Evolutionary conservation across 92 coral and sea anemone species (phyloP).

Genomic region (Hydrozoanthus gracilis): DNA sequence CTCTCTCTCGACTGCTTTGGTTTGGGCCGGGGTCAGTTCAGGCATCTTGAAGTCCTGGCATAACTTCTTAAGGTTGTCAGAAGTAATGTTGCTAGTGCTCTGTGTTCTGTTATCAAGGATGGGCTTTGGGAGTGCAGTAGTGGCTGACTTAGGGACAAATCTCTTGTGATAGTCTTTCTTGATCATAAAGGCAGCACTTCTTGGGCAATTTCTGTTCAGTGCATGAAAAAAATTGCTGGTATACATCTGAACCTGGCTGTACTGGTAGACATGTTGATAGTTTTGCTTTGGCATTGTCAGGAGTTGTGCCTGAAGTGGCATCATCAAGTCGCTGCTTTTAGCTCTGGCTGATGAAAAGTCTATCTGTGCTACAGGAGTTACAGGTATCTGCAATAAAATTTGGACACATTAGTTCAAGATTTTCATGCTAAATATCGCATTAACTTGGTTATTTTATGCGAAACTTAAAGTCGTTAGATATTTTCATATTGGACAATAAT

Average conservation of each 20-base stretch:
- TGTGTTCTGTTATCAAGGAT: background rate
- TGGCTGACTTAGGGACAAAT: slow-evolving; percentile 49
- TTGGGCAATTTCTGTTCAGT: slow-evolving; percentile 19
- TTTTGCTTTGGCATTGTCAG: background rate
- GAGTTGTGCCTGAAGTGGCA: background rate
- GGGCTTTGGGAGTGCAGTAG: slow-evolving; percentile 40
- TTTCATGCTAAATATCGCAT: too few relatives aligned
- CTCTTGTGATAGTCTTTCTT: slow-evolving; percentile 19
- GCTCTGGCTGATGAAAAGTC: background rate
- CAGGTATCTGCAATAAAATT: too few relatives aligned
- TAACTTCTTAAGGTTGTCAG: too few relatives aligned
- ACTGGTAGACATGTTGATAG: background rate
- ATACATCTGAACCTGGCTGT: background rate
- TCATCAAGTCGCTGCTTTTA: background rate
- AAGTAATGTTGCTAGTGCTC: too few relatives aligned
- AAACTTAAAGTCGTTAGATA: too few relatives aligned
- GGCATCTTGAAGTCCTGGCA: too few relatives aligned
- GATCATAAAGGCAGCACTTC: slow-evolving; percentile 42
- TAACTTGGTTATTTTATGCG: too few relatives aligned
- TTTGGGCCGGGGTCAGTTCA: too few relatives aligned
- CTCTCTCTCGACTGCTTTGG: too few relatives aligned
- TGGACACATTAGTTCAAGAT: too few relatives aligned
- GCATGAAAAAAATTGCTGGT: slow-evolving; percentile 29
- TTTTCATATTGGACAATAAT: too few relatives aligned
- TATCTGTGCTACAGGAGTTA: too few relatives aligned